Conservation (phyloP, 64 coral and sea anemone genomes). For the Hydrozoanthus tunicans region DNA sequence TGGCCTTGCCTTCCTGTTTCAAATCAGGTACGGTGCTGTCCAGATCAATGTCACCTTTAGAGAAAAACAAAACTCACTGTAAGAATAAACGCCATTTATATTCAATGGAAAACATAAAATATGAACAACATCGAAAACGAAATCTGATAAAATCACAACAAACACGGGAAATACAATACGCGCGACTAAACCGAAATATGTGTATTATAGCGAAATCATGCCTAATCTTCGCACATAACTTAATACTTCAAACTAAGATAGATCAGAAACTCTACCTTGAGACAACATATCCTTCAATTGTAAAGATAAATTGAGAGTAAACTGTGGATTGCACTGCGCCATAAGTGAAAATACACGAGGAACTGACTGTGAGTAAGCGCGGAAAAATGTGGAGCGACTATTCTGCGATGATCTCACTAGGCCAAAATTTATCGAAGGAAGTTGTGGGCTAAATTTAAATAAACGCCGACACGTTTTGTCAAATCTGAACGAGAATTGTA, state of each 20-base stretch:
- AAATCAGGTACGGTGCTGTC: conserved; percentile 89
- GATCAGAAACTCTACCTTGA: conserved; percentile 9
- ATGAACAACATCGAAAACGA: neutral
- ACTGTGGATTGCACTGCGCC: conserved; percentile 26
- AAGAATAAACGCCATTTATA: neutral
- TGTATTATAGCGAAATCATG: no score
- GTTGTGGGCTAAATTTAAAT: conserved; percentile 54
- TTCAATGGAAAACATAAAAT: neutral
- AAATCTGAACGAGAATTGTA: neutral
- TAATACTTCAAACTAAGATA: neutral
- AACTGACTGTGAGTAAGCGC: conserved; percentile 23
- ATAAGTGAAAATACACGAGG: neutral
- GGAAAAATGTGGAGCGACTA: conserved; percentile 23
- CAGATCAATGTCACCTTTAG: conserved; percentile 96
- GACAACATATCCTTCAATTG: conserved; percentile 38
- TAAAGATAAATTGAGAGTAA: conserved; percentile 40
- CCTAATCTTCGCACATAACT: neutral
- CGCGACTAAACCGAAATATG: no score
- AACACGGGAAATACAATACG: neutral
- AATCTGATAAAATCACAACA: conserved; percentile 25
- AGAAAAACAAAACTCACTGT: conserved; percentile 50
- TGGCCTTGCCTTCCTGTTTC: conserved; percentile 83
- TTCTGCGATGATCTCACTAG: conserved; percentile 29
- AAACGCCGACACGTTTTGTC: conserved; percentile 57
- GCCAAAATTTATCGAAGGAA: conserved; percentile 37